Conservation (phyloP, 2,797 vertebrate species). For the Ibycter americanus region DNA sequence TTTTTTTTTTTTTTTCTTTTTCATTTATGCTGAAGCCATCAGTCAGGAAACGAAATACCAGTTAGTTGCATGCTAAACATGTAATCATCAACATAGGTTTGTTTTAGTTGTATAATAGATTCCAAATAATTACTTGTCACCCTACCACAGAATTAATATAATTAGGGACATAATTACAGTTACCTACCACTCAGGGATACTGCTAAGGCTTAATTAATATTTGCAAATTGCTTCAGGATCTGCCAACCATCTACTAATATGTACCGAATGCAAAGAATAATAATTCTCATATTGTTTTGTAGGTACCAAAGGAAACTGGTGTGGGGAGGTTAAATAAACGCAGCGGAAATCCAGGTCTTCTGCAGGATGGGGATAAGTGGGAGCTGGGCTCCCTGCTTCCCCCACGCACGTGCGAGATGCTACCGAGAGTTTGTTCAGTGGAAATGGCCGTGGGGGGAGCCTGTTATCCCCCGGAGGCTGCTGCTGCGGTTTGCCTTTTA, state of each 20-base stretch:
- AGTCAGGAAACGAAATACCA: neutral
- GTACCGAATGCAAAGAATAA: rapidly evolving
- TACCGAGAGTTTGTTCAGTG: neutral
- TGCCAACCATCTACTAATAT: neutral
- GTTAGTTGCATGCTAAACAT: neutral
- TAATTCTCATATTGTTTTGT: neutral
- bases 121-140: constrained; percentile 26
- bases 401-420: rapidly evolving
- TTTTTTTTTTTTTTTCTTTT: neutral
- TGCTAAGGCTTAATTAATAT: constrained; percentile 40
- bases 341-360: neutral
- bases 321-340: neutral
- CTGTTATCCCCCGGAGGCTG: neutral
- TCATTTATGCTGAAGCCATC: neutral
- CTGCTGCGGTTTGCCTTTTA: neutral
- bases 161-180: constrained; percentile 30
- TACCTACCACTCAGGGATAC: neutral
- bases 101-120: constrained; percentile 4
- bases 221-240: constrained; percentile 18
- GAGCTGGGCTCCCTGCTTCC: neutral
- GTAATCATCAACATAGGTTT: neutral
- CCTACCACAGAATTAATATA: constrained; percentile 32
- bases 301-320: neutral
- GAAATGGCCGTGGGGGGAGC: neutral
- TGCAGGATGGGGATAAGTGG: neutral